Evolutionary conservation across 2,797 vertebrate genomes (phyloP).

Genomic region (Parauchenoglanis ngamensis): DNA sequence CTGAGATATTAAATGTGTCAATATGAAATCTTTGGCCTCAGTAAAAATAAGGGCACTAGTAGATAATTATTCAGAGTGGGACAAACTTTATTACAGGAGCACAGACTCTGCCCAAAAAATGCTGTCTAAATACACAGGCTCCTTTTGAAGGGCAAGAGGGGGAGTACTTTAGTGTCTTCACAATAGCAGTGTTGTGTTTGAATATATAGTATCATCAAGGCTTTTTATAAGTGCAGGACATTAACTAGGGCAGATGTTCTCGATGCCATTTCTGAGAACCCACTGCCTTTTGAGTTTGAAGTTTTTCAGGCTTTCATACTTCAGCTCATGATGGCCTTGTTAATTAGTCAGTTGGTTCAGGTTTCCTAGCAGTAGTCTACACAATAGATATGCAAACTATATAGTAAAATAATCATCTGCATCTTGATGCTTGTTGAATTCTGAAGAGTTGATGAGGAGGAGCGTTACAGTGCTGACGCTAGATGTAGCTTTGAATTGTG

Average conservation of each 20-base stretch:
- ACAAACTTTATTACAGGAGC: background rate
- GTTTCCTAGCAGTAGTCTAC: slow-evolving; percentile 13
- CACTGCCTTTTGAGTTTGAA: background rate
- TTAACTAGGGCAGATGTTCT: background rate
- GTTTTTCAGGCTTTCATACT: slow-evolving; percentile 4
- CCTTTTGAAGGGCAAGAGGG: background rate
- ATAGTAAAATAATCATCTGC: slow-evolving; percentile 19
- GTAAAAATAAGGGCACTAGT: background rate
- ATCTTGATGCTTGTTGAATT: background rate
- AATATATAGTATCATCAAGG: slow-evolving; percentile 6
- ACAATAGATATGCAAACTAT: slow-evolving; percentile 14
- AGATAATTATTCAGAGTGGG: background rate
- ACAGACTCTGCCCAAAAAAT: background rate
- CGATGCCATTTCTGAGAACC: background rate
- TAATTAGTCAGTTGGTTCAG: slow-evolving; percentile 15
- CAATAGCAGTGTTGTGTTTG: slow-evolving; percentile 5
- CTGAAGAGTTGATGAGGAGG: background rate
- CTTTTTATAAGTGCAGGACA: background rate
- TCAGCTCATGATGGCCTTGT: background rate
- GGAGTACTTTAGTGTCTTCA: background rate
- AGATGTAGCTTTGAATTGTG: background rate
- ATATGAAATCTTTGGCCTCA: no score
- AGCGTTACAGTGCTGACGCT: background rate
- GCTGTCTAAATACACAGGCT: background rate
- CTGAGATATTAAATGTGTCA: background rate